Evolutionary conservation across 2,113 vertebrate species (phyloP).

Genomic region (Coreoperca whiteheadi): DNA sequence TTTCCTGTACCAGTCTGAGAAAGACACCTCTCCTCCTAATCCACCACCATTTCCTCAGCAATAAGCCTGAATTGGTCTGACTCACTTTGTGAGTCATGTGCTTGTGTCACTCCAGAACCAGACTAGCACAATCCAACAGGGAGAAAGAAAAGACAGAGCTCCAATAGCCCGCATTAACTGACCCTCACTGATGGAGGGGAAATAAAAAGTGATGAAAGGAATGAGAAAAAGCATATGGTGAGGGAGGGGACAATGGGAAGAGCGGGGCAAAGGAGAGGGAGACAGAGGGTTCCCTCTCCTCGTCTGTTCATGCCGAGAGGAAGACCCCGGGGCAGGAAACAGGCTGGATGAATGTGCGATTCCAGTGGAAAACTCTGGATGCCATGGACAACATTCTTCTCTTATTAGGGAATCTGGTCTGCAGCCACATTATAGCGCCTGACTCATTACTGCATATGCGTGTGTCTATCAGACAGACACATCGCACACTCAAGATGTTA

Average conservation of each 20-base stretch:
- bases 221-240: conserved; percentile 68
- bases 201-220: conserved; percentile 56
- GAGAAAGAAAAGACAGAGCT: conserved; percentile 34
- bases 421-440: conserved; percentile 64
- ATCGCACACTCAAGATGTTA: conserved; percentile 66
- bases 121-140: conserved; percentile 40
- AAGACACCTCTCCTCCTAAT: conserved; percentile 75
- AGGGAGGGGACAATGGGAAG: conserved; percentile 43
- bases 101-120: conserved; percentile 65
- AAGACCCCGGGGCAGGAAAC: conserved; percentile 81
- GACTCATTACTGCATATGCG: conserved; percentile 59
- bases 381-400: conserved; percentile 77
- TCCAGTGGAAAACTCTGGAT: conserved; percentile 82
- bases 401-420: conserved; percentile 77
- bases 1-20: conserved; percentile 68
- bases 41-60: conserved; percentile 71
- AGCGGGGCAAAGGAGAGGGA: conserved; percentile 46
- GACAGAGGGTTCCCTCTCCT: conserved; percentile 80
- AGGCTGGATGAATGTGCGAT: conserved; percentile 76
- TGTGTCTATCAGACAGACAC: conserved; percentile 34
- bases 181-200: conserved; percentile 42
- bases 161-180: conserved; percentile 46
- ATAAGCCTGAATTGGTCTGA: conserved; percentile 70
- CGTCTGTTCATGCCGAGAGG: conserved; percentile 66
- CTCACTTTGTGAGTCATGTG: conserved; percentile 76